Evolutionary conservation across 2,113 vertebrate species (phyloP), one percentile per base, ranked within the genome.

Genomic region (Malurus alboscapulatus): DNA sequence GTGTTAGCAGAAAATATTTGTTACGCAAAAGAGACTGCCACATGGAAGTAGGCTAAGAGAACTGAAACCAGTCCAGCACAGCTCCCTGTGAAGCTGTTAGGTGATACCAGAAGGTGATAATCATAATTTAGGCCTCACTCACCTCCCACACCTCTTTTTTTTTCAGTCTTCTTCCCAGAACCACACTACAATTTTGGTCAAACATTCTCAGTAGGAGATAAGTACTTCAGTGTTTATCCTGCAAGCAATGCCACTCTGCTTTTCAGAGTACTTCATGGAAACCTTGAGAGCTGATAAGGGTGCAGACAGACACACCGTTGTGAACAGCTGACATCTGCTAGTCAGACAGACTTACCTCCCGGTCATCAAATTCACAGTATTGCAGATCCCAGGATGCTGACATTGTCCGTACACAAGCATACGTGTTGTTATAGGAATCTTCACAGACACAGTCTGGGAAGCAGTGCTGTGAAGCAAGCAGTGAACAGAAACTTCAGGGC

Each of bases 391-490:
- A 97, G 50, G 97, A 89, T 2, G 98, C n/a, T 7, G 98, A 97
- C 50, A 98, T 62, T 0, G 99, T 99, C 87, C 99, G 98, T 78
- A 99, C 99, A 26, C 99, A 99, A 4, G 99, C 99, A 0, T 99
- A 99, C 0, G 99, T 99, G 96, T 99, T 99, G 96, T 99, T 99
- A 65, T 98, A 99, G 1, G 99, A 98, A 86, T 99, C 99, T 94
- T 99, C 99, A 87, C 99, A 99, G 47, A 99, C 99, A n/a, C 99
- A 99, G 96, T 99, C 99, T 38, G 99, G 99, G 95, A 99, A 99
- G 96, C 99, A 99, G 97, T 99, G 98, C 99, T 99, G 88, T 7
- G 68, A 93, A 45, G 36, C 7, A 67, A 87, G 63, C 78, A 91
- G 88, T 36, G 32, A 84, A 67, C 24, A 89, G 87, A 58, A 50